phyloP scores from a whole-genome alignment of 2,797 vertebrate species.

The Lepidocolaptes lacrymiger region DNA sequence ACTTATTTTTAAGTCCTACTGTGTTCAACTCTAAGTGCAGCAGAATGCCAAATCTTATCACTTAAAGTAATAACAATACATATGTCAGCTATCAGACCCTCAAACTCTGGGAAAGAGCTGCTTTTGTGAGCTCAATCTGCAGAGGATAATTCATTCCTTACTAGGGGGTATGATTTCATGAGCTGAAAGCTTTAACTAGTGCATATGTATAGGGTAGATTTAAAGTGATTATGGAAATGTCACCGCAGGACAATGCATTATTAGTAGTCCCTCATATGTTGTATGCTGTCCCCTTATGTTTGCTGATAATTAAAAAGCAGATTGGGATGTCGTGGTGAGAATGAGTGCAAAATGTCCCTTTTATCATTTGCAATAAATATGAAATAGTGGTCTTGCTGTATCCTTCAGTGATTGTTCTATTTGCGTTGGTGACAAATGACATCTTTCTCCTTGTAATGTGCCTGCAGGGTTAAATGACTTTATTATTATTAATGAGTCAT shows the following conservation, averaged over 20 bases:
- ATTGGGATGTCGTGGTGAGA: conserved; percentile 66
- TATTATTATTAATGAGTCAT: conserved; percentile 91
- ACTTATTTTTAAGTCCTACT: background rate
- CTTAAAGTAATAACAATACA: background rate
- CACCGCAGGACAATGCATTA: conserved; percentile 54
- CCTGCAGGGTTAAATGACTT: conserved; percentile 86
- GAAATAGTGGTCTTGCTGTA: conserved; percentile 78
- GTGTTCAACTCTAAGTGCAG: background rate
- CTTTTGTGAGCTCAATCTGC: conserved; percentile 8
- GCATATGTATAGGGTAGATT: conserved; percentile 47
- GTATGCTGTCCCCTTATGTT: conserved; percentile 61
- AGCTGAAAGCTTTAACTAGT: conserved; percentile 49
- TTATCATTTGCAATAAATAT: conserved; percentile 78
- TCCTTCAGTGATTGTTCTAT: conserved; percentile 80
- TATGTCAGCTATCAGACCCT: background rate
- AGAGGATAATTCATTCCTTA: conserved; percentile 49
- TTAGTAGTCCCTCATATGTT: conserved; percentile 43
- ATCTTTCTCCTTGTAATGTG: conserved; percentile 81
- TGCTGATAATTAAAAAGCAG: conserved; percentile 73
- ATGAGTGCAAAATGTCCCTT: conserved; percentile 68
- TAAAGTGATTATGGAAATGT: conserved; percentile 69
- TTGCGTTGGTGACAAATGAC: conserved; percentile 82
- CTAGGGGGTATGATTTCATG: conserved; percentile 36
- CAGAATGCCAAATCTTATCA: background rate
- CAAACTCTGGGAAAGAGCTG: background rate